Base-by-base conservation (phyloP, 2,888 invertebrate species). In the Aromia moschata region DNA sequence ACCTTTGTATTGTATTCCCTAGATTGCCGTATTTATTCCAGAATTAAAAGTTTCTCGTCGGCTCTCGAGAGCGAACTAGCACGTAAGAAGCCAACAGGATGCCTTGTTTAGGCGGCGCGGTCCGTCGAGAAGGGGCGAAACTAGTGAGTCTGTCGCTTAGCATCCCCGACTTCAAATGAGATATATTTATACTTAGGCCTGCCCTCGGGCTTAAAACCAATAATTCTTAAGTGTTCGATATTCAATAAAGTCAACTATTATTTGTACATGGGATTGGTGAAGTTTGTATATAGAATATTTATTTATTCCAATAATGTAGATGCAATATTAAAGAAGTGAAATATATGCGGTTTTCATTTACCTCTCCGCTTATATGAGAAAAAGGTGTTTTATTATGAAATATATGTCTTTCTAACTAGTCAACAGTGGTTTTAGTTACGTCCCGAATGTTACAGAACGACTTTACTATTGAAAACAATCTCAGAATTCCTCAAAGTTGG, bases 251-350 rank as follows among this genome's bases (percentile, higher is more conserved):
- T 41, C n/a, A 18, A 47, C 37, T 49, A 41, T 51, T 41, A 67
- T 69, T 68, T 70, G 52, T 70, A 68, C 62, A 63, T 68, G 70
- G 72, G 69, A 67, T 63, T 67, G 72, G 68, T 64, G 68, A 64
- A 61, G 45, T 58, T 54, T 68, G 65, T 74, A 69, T 69, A 73
- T 73, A 72, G 61, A 68, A 69, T 70, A 73, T 73, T 73, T 74
- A 74, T 74, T 74, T 73, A 71, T 73, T 73, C 70, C 67, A 70
- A 62, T 68, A 69, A 69, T 56, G 53, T 66, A 60, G 63, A 59
- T 65, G 65, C 67, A 64, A 63, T 65, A 64, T 55, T 60, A 57
- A 52, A 49, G 25, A 52, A 38, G 25, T 49, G 52, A 41, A 52
- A 41, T 15, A 38, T 5, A 30, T 17, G 10, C 49, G 55, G 16